A percentile compares a stretch with the other conserved stretches of the same genome.
phyloP scores from a whole-genome alignment of 2,797 vertebrate genomes.

The Gadopsis marmoratus region DNA sequence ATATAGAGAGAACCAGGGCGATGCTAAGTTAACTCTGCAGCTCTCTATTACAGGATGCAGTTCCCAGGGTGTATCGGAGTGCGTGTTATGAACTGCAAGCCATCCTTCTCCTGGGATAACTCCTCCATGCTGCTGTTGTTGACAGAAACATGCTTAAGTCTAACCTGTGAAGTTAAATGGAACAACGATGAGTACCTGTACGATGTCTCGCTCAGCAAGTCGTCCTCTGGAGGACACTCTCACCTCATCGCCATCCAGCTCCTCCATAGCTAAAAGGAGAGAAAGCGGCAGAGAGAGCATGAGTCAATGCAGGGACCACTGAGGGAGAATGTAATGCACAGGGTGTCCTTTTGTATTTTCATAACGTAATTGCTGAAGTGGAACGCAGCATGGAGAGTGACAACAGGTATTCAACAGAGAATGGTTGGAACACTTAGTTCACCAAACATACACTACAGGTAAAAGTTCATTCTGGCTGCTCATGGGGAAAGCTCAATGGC shows the following conservation, averaged over 20 bases:
- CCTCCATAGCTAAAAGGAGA: conserved; percentile 92
- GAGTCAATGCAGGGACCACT: conserved; percentile 44
- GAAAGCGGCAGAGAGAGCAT: conserved; percentile 21
- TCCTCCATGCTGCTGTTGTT: conserved; percentile 31
- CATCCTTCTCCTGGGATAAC: neutral
- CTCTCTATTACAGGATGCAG: neutral
- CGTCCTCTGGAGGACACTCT: conserved; percentile 95
- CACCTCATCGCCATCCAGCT: conserved; percentile 96
- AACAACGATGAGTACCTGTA: conserved; percentile 89
- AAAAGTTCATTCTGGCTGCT: conserved; percentile 30
- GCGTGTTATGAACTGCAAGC: conserved; percentile 30
- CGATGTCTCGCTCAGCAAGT: conserved; percentile 95
- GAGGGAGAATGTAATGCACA: conserved; percentile 31
- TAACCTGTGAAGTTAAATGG: conserved; percentile 43
- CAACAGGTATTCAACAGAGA: conserved; percentile 13
- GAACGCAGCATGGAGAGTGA: conserved; percentile 27
- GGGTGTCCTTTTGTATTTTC: conserved; percentile 42
- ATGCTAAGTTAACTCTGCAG: too few species aligned
- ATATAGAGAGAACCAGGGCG: too few species aligned
- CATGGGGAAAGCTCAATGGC: neutral
- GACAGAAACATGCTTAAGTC: conserved; percentile 37
- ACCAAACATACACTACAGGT: conserved; percentile 14
- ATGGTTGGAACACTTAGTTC: neutral
- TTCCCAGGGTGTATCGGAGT: conserved; percentile 14
- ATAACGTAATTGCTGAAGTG: conserved; percentile 41